These are phyloP conservation scores for Mola mola DNA, from an alignment of 2,113 vertebrate genomes.

Conservation along the genomic window DNA sequence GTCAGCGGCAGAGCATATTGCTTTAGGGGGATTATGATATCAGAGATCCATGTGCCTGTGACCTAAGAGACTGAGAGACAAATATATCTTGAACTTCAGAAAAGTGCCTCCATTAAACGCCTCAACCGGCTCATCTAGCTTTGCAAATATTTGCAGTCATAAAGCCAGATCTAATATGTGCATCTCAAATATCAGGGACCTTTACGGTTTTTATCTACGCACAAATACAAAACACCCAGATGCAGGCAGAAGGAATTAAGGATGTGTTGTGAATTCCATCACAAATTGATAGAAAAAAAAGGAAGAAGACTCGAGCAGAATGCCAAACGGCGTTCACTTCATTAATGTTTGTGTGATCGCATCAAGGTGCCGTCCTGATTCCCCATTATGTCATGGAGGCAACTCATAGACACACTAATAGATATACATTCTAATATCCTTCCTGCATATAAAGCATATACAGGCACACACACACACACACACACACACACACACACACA, in stretches of 20 bases:
- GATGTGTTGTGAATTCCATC: neutral
- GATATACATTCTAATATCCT: too few relatives aligned
- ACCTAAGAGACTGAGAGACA: constrained; percentile 38
- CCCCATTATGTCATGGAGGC: too few relatives aligned
- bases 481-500: constrained; percentile 11
- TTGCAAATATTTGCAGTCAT: constrained; percentile 58
- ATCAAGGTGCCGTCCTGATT: too few relatives aligned
- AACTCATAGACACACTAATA: constrained; percentile 4
- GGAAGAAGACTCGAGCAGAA: too few relatives aligned
- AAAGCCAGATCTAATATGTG: constrained; percentile 41
- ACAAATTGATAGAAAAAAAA: too few relatives aligned
- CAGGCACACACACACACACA: constrained; percentile 2
- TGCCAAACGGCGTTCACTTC: too few relatives aligned
- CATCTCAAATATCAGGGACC: constrained; percentile 12
- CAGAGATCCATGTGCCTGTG: constrained; percentile 23
- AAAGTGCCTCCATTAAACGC: constrained; percentile 45
- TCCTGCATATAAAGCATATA: too few relatives aligned
- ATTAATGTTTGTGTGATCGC: too few relatives aligned
- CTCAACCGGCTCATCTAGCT: constrained; percentile 54
- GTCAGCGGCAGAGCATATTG: constrained; percentile 52
- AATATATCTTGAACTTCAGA: constrained; percentile 56
- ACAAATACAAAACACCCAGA: neutral
- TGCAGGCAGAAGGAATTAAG: constrained; percentile 14
- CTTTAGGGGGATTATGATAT: constrained; percentile 61
- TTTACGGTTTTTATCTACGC: constrained; percentile 36